Conservation (phyloP, 2,888 invertebrate genomes). For the Lasioglossum lativentre region DNA sequence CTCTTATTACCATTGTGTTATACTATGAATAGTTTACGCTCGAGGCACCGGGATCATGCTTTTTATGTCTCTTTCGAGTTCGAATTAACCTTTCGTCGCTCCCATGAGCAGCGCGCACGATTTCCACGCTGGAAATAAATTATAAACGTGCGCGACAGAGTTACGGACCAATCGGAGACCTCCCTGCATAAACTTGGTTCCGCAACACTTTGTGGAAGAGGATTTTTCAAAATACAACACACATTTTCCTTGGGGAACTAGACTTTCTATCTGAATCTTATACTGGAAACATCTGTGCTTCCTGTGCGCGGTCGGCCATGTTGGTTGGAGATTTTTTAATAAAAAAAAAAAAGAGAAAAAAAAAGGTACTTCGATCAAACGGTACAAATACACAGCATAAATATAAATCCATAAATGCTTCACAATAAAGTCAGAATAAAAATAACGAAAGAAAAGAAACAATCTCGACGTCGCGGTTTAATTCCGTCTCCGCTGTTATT, state of each 20-base stretch:
- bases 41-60: neutral
- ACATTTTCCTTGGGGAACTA: neutral
- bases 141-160: neutral
- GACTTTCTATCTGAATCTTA: neutral
- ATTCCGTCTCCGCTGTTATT: neutral
- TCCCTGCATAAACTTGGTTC: neutral
- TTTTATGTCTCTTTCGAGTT: neutral
- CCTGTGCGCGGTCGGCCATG: neutral
- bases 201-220: neutral
- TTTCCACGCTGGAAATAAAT: neutral
- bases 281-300: neutral
- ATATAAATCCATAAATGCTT: neutral
- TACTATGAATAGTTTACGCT: neutral
- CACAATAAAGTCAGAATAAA: neutral
- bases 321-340: neutral
- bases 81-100: neutral
- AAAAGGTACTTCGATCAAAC: neutral
- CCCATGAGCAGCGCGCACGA: neutral
- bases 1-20: slow-evolving; percentile 21
- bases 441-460: neutral
- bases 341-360: no score
- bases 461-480: neutral
- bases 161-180: neutral
- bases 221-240: no score
- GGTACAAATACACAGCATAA: neutral